Evolutionary conservation across 30 jellyfish, hydroid and myxozoan species (phyloP).

Genomic region (Euphysa ruthae): DNA sequence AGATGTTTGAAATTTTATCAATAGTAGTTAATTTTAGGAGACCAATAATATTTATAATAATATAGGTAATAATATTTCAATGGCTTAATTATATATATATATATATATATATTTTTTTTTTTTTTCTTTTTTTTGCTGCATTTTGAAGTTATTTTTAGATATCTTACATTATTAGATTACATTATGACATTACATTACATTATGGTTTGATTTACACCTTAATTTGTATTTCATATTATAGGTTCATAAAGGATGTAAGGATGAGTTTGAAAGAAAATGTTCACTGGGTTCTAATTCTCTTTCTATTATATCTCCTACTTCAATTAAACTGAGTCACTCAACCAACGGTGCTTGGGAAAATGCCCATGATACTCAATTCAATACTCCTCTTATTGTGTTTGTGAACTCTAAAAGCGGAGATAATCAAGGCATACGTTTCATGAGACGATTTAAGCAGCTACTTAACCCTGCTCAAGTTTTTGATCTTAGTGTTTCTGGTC

Average conservation of each 20-base stretch:
- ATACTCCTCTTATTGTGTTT: conserved; percentile 82
- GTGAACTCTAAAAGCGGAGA: conserved; percentile 98
- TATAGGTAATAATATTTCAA: neutral
- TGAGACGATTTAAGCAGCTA: conserved; percentile 81
- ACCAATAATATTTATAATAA: neutral
- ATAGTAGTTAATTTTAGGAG: too few relatives aligned
- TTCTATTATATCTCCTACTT: conserved; percentile 79
- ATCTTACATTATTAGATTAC: too few relatives aligned
- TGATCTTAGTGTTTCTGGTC: conserved; percentile 94
- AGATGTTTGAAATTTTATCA: too few relatives aligned
- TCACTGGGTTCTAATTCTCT: conserved; percentile 68
- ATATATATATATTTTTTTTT: neutral
- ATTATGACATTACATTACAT: too few relatives aligned
- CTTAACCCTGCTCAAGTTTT: conserved; percentile 95
- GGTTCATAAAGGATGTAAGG: conserved; percentile 79
- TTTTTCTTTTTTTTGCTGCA: too few relatives aligned
- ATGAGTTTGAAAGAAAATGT: conserved; percentile 58
- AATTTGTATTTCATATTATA: too few relatives aligned
- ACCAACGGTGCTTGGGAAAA: conserved; percentile 91
- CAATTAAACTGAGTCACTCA: conserved; percentile 24
- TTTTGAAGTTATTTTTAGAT: too few relatives aligned
- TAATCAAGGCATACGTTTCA: conserved; percentile 86
- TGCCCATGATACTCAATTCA: conserved; percentile 3
- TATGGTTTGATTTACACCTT: too few relatives aligned
- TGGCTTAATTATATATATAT: neutral